These are phyloP conservation scores for Gasterosteus nipponicus DNA, from an alignment of 2,113 vertebrate genomes.

Conservation along the genomic window DNA sequence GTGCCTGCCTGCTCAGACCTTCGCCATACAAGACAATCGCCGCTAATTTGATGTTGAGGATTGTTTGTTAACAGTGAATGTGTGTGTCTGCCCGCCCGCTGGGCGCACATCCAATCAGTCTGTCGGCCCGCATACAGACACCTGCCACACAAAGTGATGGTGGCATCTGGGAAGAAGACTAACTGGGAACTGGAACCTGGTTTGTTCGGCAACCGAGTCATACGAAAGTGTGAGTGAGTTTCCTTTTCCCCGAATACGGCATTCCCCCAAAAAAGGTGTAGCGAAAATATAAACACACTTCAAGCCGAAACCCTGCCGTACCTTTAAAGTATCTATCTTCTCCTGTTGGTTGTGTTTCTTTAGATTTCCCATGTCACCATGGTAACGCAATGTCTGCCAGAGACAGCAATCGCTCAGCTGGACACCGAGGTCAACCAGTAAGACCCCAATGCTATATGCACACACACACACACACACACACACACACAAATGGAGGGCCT, in stretches of 20 bases:
- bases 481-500: constrained; percentile 68
- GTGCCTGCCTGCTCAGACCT: constrained; percentile 47
- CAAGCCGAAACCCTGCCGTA: background rate
- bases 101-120: constrained; percentile 34
- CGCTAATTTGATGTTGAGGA: constrained; percentile 65
- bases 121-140: constrained; percentile 47
- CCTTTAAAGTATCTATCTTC: background rate
- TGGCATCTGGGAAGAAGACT: constrained; percentile 62
- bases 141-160: constrained; percentile 47
- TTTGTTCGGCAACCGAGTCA: constrained; percentile 57
- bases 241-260: background rate
- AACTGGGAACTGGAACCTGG: constrained; percentile 35
- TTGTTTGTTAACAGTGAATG: constrained; percentile 35
- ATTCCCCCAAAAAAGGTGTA: background rate
- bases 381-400: constrained; percentile 55
- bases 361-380: constrained; percentile 50
- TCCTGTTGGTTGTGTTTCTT: constrained; percentile 11
- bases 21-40: constrained; percentile 59
- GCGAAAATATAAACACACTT: background rate
- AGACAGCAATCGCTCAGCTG: constrained; percentile 25
- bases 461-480: background rate
- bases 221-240: constrained; percentile 48
- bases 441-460: background rate
- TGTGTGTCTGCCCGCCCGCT: constrained; percentile 36
- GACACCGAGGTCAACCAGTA: constrained; percentile 22